Evolutionary conservation across 1,140 invertebrate genomes (phyloP).

Genomic region (Amyelois transitella): DNA sequence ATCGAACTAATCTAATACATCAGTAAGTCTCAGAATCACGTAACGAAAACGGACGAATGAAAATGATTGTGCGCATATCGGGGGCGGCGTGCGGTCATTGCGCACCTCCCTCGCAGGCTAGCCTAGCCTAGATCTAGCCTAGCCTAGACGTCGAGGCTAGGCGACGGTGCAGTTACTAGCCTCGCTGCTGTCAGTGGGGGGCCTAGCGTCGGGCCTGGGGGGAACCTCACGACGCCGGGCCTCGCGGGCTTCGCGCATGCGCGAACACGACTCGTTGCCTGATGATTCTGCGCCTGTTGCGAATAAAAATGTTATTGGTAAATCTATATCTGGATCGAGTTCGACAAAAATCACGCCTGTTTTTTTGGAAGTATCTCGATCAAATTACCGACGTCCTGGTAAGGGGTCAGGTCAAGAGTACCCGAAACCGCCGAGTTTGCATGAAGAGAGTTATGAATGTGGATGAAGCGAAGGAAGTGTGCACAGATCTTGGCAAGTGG

Average conservation of each 20-base stretch:
- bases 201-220: conserved; percentile 36
- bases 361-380: no score
- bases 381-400: no score
- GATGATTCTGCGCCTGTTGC: conserved; percentile 47
- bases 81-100: conserved; percentile 30
- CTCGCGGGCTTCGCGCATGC: conserved; percentile 54
- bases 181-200: conserved; percentile 63
- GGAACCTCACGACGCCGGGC: conserved; percentile 53
- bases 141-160: conserved; percentile 28
- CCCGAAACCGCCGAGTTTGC: no score
- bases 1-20: no score
- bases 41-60: not conserved
- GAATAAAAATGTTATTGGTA: no score
- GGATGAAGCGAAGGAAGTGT: no score
- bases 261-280: conserved; percentile 55
- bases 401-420: no score
- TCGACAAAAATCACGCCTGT: no score
- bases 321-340: no score
- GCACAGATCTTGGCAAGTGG: no score
- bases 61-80: not conserved
- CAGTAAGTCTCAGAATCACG: no score
- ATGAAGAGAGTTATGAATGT: no score
- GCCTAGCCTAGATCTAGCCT: conserved; percentile 4
- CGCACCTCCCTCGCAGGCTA: conserved; percentile 23
- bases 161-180: conserved; percentile 47